Evolutionary conservation across 2,113 vertebrate genomes (phyloP).

Genomic region (Leucosticte australis): DNA sequence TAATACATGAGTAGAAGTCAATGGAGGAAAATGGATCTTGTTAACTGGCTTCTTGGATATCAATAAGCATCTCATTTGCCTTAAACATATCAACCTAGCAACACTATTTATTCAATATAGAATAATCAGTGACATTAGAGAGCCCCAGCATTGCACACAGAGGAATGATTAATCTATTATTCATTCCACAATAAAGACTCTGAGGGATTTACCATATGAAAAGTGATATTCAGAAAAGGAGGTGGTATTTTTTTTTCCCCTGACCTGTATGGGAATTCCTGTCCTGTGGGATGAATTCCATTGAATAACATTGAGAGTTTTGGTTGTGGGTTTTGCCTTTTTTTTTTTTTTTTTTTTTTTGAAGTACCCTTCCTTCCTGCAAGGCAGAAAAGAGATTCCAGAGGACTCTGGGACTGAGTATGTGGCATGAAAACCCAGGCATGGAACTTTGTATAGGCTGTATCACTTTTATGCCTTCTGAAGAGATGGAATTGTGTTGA

Average conservation of each 20-base stretch:
- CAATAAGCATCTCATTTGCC: slow-evolving; percentile 69
- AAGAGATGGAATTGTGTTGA: not conserved
- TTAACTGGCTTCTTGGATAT: slow-evolving; percentile 70
- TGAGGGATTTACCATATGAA: slow-evolving; percentile 46
- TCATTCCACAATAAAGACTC: slow-evolving; percentile 56
- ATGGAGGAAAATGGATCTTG: slow-evolving; percentile 68
- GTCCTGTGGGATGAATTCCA: slow-evolving; percentile 38
- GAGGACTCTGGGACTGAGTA: not conserved
- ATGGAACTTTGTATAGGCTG: not conserved
- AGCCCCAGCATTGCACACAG: slow-evolving; percentile 17
- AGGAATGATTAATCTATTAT: slow-evolving; percentile 69
- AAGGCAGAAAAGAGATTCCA: not conserved
- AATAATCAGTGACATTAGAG: slow-evolving; percentile 68
- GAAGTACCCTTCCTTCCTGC: not conserved
- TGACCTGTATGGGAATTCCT: slow-evolving; percentile 39
- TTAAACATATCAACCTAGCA: slow-evolving; percentile 69
- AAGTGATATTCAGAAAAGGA: slow-evolving; percentile 37
- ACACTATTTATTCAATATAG: slow-evolving; percentile 67
- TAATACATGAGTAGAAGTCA: slow-evolving; percentile 71
- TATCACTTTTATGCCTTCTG: not conserved
- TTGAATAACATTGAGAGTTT: not conserved
- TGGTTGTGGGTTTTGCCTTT: not conserved
- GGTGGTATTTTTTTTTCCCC: not conserved
- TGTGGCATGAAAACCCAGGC: not conserved
- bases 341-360: not conserved